Conservation (phyloP, 2,113 vertebrate species). For the Mirounga angustirostris region DNA sequence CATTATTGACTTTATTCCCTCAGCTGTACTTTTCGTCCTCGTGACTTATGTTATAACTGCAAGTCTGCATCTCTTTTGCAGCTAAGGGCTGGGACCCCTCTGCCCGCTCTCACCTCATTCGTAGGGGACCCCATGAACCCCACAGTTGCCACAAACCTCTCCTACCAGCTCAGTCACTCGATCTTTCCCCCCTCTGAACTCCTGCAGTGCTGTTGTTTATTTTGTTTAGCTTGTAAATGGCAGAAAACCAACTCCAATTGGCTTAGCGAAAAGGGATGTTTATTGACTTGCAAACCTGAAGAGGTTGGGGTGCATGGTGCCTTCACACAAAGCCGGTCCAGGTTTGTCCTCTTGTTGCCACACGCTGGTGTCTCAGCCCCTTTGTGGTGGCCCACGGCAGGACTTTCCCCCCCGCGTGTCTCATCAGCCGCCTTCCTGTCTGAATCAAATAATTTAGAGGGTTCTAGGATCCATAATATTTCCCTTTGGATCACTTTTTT, state of each 20-base stretch:
- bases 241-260: background rate
- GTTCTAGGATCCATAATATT: background rate
- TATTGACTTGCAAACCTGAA: background rate
- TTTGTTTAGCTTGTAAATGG: background rate
- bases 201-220: background rate
- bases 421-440: background rate
- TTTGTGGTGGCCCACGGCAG: fast-evolving
- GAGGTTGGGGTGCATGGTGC: fast-evolving
- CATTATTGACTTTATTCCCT: fast-evolving
- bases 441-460: fast-evolving
- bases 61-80: background rate
- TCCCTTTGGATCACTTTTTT: background rate
- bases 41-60: background rate
- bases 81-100: fast-evolving
- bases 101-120: fast-evolving
- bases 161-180: fast-evolving
- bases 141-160: background rate
- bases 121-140: fast-evolving
- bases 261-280: background rate
- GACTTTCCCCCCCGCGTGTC: background rate
- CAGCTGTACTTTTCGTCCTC: background rate
- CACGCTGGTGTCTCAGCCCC: background rate
- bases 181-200: background rate
- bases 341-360: fast-evolving
- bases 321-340: fast-evolving